Evolutionary conservation across 2,113 vertebrate species (phyloP).

Genomic region (Plestiodon gilberti): DNA sequence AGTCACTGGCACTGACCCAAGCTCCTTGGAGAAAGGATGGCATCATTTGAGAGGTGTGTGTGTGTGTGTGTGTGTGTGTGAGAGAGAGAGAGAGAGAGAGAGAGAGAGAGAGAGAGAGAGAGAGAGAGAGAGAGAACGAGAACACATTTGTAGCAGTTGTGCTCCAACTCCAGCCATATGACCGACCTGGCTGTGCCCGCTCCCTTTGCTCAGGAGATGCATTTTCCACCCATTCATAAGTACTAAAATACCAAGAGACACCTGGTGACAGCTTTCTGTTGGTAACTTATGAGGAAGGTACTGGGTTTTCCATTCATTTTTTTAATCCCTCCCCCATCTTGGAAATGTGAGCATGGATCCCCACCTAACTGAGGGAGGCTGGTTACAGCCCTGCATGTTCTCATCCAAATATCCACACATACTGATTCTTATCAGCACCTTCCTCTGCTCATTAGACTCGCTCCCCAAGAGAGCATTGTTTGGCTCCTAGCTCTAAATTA

Average conservation of each 20-base stretch:
- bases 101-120: too few species aligned
- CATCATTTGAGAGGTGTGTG: too few species aligned
- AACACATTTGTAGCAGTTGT: too few species aligned
- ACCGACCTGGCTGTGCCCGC: not conserved
- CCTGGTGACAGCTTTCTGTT: not conserved
- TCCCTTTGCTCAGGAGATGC: not conserved
- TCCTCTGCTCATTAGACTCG: not conserved
- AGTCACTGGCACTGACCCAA: too few species aligned
- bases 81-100: too few species aligned
- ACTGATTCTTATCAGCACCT: not conserved
- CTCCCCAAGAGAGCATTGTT: not conserved
- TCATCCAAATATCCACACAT: not conserved
- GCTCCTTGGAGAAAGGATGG: too few species aligned
- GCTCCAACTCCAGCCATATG: not conserved
- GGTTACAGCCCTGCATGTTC: not conserved
- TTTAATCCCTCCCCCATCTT: too few species aligned
- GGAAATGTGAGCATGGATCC: not conserved
- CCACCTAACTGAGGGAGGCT: not conserved
- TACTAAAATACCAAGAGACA: not conserved
- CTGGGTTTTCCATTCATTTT: not conserved
- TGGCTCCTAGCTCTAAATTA: fast-evolving
- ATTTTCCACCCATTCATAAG: not conserved
- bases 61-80: too few species aligned
- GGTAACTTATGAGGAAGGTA: too few species aligned
- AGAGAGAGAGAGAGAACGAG: too few species aligned